These are phyloP conservation scores for Menura novaehollandiae DNA, from an alignment of 2,113 vertebrate genomes.

Conservation along the genomic window DNA sequence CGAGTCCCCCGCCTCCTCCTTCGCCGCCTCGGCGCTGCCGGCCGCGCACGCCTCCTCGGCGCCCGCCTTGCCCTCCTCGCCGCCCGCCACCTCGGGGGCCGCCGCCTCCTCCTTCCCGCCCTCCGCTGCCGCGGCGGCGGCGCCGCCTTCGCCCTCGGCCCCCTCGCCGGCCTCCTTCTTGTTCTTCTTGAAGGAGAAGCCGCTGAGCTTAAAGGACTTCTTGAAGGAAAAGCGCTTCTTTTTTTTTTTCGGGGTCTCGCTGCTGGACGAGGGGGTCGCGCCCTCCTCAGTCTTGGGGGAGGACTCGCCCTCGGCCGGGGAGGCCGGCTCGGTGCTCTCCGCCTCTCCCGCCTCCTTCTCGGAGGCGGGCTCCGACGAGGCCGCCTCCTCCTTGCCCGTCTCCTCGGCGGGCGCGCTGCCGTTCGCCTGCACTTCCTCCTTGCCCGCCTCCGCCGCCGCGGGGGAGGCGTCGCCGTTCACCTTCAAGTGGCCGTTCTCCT, in stretches of 20 bases:
- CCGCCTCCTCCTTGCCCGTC: constrained; percentile 41
- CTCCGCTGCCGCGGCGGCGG: constrained; percentile 61
- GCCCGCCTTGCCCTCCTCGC: constrained; percentile 49
- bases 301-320: constrained; percentile 80
- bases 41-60: constrained; percentile 59
- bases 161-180: constrained; percentile 88
- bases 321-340: constrained; percentile 78
- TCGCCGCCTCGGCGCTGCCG: constrained; percentile 58
- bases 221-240: constrained; percentile 98
- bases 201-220: constrained; percentile 95
- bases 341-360: constrained; percentile 60
- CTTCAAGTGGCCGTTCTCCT: constrained; percentile 93
- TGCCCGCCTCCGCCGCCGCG: constrained; percentile 78
- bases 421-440: constrained; percentile 87
- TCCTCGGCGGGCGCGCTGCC: constrained; percentile 85
- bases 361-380: constrained; percentile 53
- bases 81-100: constrained; percentile 48
- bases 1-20: constrained; percentile 69
- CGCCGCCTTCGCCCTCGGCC: constrained; percentile 75
- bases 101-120: constrained; percentile 68
- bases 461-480: constrained; percentile 82
- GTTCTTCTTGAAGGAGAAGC: constrained; percentile 96
- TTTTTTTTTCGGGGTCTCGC: constrained; percentile 95
- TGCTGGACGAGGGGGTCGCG: constrained; percentile 81
- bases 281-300: constrained; percentile 75